phyloP scores from a whole-genome alignment of 2,797 vertebrate genomes.

The Tarsius wallacei region DNA sequence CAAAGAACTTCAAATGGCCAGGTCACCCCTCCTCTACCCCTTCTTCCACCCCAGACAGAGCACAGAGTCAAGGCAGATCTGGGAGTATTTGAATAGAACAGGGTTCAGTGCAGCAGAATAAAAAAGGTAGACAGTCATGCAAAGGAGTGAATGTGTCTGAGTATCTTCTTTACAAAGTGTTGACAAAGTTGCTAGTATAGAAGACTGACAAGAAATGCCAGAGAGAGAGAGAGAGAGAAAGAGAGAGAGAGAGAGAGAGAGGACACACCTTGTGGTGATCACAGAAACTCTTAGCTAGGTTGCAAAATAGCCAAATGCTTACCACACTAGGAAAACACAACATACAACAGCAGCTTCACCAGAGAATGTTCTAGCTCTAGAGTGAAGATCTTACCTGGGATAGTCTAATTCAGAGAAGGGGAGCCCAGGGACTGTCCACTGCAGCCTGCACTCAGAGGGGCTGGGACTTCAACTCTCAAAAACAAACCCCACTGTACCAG shows the following conservation, averaged over 20 bases:
- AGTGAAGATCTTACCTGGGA: background rate
- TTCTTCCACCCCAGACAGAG: background rate
- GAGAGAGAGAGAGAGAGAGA: slow-evolving; percentile 41
- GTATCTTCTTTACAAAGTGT: background rate
- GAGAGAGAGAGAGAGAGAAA: slow-evolving; percentile 34
- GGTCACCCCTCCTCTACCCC: background rate
- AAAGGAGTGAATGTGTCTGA: fast-evolving
- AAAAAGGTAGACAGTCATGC: background rate
- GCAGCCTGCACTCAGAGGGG: background rate
- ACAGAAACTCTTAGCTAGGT: slow-evolving; percentile 43
- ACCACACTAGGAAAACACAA: background rate
- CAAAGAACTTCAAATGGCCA: background rate
- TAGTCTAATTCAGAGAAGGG: background rate
- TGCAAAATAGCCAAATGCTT: background rate
- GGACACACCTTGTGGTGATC: background rate
- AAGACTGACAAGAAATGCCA: background rate
- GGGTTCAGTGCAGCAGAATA: background rate
- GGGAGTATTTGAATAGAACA: background rate
- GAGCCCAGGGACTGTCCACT: background rate
- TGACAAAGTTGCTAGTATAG: background rate
- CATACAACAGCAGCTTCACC: background rate
- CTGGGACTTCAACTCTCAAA: background rate
- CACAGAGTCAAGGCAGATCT: background rate
- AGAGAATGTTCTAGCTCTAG: background rate
- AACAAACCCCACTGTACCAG: background rate